Conservation (phyloP, 1,140 invertebrate species). For the Belonocnema kinseyi region DNA sequence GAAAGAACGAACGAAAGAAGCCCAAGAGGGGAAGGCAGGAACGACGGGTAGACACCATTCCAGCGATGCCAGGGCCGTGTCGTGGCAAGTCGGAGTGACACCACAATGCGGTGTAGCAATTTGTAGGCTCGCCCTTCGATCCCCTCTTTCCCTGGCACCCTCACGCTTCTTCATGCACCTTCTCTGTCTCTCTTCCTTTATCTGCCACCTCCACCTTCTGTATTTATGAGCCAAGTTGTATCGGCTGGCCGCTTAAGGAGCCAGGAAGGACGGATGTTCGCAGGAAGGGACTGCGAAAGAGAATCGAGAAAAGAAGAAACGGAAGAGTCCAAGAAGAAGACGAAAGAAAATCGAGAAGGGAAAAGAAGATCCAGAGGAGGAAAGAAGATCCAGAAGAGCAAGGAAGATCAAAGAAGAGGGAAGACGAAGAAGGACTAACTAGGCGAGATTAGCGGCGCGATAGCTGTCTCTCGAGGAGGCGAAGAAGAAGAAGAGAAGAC, state of each 20-base stretch:
- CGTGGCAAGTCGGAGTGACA: constrained; percentile 73
- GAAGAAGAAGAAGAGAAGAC: constrained; percentile 1
- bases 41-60: constrained; percentile 72
- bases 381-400: constrained; percentile 9
- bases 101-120: constrained; percentile 77
- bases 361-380: constrained; percentile 35
- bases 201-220: constrained; percentile 42
- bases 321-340: constrained; percentile 38
- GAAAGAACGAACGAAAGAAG: constrained; percentile 37
- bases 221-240: constrained; percentile 47
- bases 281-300: not conserved
- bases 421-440: constrained; percentile 62
- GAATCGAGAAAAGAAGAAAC: constrained; percentile 35
- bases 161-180: constrained; percentile 40
- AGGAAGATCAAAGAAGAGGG: constrained; percentile 6
- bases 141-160: constrained; percentile 51
- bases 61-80: constrained; percentile 74
- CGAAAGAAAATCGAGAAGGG: constrained; percentile 42
- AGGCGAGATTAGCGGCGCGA: constrained; percentile 69
- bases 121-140: constrained; percentile 75
- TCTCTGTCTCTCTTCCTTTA: constrained; percentile 42
- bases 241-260: constrained; percentile 12
- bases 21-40: constrained; percentile 43
- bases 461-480: constrained; percentile 56
- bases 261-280: not conserved